phyloP scores from a whole-genome alignment of 1,140 invertebrate genomes.

The Coelopa frigida region DNA sequence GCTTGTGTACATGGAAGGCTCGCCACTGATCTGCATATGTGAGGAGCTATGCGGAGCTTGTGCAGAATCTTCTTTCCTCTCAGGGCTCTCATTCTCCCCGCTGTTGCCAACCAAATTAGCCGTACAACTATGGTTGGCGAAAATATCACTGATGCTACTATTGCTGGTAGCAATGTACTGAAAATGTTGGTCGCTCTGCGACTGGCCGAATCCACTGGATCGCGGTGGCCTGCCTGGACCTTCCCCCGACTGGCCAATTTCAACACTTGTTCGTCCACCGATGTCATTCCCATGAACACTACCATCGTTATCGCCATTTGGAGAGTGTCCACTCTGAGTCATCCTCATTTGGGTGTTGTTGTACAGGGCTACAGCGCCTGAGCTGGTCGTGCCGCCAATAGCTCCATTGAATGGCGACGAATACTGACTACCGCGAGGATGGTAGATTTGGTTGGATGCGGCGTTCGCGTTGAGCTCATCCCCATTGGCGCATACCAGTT shows the following conservation, averaged over 20 bases:
- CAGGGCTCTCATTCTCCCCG: neutral
- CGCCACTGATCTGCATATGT: constrained; percentile 10
- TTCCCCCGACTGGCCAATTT: neutral
- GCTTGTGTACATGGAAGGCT: constrained; percentile 27
- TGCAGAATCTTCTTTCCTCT: neutral
- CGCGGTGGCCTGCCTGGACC: constrained; percentile 5
- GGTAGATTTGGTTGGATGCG: neutral
- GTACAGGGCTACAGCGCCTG: no score
- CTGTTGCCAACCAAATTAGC: constrained; percentile 15
- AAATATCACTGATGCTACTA: constrained; percentile 41
- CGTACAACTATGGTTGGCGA: constrained; percentile 33
- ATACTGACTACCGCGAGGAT: constrained; percentile 17
- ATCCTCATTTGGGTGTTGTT: neutral
- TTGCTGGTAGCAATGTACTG: constrained; percentile 36
- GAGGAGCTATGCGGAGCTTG: neutral
- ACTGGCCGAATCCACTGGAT: constrained; percentile 26
- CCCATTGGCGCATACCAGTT: constrained; percentile 22
- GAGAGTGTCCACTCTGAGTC: neutral
- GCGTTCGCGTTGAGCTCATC: constrained; percentile 3
- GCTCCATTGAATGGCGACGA: constrained; percentile 20
- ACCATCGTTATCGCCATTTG: constrained; percentile 5
- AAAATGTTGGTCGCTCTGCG: constrained; percentile 42
- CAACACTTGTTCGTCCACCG: neutral
- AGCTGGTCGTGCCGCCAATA: constrained; percentile 15
- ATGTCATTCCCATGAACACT: constrained; percentile 5